Evolutionary conservation across 2,797 vertebrate species (phyloP), one percentile per base, ranked within the genome.

Genomic region (Neomorphus geoffroyi): DNA sequence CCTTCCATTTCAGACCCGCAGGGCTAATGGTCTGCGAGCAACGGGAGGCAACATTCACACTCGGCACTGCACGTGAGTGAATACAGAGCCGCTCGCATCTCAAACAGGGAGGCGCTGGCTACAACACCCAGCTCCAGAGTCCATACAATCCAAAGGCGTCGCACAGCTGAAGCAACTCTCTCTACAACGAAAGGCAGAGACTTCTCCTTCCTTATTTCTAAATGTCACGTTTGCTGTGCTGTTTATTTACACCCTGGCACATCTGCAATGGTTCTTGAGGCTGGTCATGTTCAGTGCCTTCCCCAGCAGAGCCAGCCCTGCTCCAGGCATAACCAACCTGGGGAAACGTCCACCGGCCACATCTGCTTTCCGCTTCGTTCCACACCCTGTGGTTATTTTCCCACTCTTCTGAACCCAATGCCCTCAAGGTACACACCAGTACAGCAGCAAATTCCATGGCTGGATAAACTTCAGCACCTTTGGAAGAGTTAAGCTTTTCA

Each of bases 111-210:
- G 16, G 45, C 24, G 35, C 5, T 5, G 6, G 5, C 43, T 11
- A 33, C 2, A 8, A 45, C 56, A 30, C n/a, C 12, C 0, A 8
- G 26, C 1, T 48, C 35, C 10, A 26, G 32, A 1, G 2, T 5
- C 33, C 37, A 21, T 0, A 8, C 57, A 9, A 12, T 5, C 48
- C 17, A 7, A 54, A 67, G 41, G 39, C 43, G 62, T 17, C 7
- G 1, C 39, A 35, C 8, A 26, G 43, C 5, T 4, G 3, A 46
- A 67, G 18, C 9, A 1, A 11, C 48, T 50, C 46, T 37, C 54
- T 23, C 33, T 7, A 16, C 13, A 48, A 7, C 23, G 45, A 33
- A n/a, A 45, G 28, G 37, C 1, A 60, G 14, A 73, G 41, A 39
- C 30, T 39, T 64, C 5, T 24, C 27, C 54, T 51, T 16, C 12